Evolutionary conservation across 2,888 invertebrate species (phyloP).

Genomic region (Incurvaria masculella): DNA sequence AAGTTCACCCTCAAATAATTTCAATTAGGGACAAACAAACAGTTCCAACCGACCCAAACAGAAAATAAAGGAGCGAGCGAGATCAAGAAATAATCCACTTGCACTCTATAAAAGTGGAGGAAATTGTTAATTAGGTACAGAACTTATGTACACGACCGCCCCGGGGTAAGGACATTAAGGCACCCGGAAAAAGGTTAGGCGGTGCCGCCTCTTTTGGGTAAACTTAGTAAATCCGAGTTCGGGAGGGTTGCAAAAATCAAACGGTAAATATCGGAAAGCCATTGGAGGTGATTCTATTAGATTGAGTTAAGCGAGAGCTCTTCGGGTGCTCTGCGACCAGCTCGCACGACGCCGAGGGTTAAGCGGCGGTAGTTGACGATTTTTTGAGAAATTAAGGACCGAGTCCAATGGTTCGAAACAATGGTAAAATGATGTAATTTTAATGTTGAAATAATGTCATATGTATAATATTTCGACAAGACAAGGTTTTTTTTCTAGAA

Average conservation of each 20-base stretch:
- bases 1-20: too few species aligned
- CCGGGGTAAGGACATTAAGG: background rate
- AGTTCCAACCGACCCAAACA: slow-evolving; percentile 8
- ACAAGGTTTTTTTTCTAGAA: too few species aligned
- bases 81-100: slow-evolving; percentile 21
- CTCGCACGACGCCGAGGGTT: slow-evolving; percentile 16
- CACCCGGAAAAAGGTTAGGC: background rate
- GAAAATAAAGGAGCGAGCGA: slow-evolving; percentile 18
- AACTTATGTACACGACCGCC: slow-evolving; percentile 41
- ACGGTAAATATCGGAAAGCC: slow-evolving; percentile 54
- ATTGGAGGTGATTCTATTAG: slow-evolving; percentile 52
- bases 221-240: slow-evolving; percentile 42
- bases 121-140: slow-evolving; percentile 38
- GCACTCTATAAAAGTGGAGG: slow-evolving; percentile 1
- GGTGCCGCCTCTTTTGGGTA: slow-evolving; percentile 42
- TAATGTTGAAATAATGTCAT: too few species aligned
- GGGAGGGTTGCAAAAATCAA: slow-evolving; percentile 43
- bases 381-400: too few species aligned
- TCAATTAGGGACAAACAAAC: background rate
- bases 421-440: too few species aligned
- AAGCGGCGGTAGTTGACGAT: slow-evolving; percentile 24
- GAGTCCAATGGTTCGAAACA: too few species aligned
- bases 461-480: too few species aligned
- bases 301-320: slow-evolving; percentile 39
- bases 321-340: background rate